A percentile compares a stretch with the other conserved stretches of the same genome.
These are phyloP conservation scores for Triplophysa siluroides DNA, from an alignment of 2,113 vertebrate genomes.

Conservation along the genomic window DNA sequence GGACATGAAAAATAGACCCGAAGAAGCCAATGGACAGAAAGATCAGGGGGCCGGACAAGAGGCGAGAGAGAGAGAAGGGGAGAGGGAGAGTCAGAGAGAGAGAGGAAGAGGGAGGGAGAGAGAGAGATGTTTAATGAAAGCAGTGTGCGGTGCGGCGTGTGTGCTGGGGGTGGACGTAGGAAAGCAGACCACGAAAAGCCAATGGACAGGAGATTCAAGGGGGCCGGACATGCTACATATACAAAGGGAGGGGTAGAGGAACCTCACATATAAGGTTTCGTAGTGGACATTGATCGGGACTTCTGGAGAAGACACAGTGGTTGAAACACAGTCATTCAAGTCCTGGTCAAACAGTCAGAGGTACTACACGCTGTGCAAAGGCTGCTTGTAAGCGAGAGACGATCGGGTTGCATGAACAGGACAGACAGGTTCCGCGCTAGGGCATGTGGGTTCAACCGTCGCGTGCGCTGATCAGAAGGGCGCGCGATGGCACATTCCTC, in stretches of 20 bases:
- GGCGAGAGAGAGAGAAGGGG: conserved; percentile 72
- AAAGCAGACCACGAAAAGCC: conserved; percentile 81
- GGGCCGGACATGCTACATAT: conserved; percentile 64
- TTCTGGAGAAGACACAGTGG: conserved; percentile 62
- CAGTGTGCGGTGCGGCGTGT: conserved; percentile 57
- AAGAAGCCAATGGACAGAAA: conserved; percentile 87
- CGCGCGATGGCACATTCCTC: conserved; percentile 39
- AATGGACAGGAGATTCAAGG: conserved; percentile 75
- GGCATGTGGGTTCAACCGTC: conserved; percentile 45
- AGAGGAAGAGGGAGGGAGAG: conserved; percentile 66
- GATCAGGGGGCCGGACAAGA: conserved; percentile 94
- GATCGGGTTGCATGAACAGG: conserved; percentile 65
- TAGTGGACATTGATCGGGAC: conserved; percentile 60
- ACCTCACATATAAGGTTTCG: conserved; percentile 60
- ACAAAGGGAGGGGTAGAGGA: conserved; percentile 65
- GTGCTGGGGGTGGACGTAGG: conserved; percentile 76
- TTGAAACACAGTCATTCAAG: conserved; percentile 47
- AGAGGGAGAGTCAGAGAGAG: conserved; percentile 32
- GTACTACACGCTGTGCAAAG: conserved; percentile 29
- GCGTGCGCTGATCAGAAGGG: conserved; percentile 6
- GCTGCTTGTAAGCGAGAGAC: conserved; percentile 55
- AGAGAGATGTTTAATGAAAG: conserved; percentile 72
- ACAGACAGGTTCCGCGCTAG: conserved; percentile 67
- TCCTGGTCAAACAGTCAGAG: conserved; percentile 47
- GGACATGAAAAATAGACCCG: conserved; percentile 91